These are phyloP conservation scores for Callochromis pleurospilus DNA, from an alignment of 2,113 vertebrate genomes.

Conservation along the genomic window DNA sequence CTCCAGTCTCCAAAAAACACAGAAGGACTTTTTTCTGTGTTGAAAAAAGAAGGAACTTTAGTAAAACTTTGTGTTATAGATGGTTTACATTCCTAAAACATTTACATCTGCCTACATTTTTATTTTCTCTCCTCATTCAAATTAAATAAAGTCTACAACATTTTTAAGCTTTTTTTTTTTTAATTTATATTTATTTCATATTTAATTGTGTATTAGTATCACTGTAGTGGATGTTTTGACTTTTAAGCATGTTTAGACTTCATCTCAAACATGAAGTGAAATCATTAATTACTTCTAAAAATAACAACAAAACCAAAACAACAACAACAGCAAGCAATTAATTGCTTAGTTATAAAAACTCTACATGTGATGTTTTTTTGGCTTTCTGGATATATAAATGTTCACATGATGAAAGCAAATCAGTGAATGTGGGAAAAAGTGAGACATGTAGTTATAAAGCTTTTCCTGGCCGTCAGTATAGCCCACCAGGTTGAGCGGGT, in stretches of 20 bases:
- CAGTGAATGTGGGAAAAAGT: neutral
- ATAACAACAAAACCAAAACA: neutral
- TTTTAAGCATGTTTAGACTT: neutral
- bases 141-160: neutral
- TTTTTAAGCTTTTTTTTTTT: neutral
- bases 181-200: neutral
- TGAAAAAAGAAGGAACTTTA: neutral
- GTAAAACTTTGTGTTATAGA: neutral
- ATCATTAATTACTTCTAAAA: neutral
- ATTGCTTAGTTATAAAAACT: neutral
- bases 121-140: neutral
- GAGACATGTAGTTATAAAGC: neutral
- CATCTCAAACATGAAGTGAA: neutral
- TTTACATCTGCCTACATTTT: neutral
- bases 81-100: neutral
- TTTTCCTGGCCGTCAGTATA: neutral
- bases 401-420: neutral
- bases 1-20: neutral
- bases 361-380: neutral
- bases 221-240: neutral
- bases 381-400: neutral
- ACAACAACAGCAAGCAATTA: neutral
- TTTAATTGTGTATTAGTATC: neutral
- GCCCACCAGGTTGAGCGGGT: neutral
- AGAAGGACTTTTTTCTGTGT: neutral